phyloP scores from a whole-genome alignment of 2,113 vertebrate species.

The Cyanoramphus novaezelandiae region DNA sequence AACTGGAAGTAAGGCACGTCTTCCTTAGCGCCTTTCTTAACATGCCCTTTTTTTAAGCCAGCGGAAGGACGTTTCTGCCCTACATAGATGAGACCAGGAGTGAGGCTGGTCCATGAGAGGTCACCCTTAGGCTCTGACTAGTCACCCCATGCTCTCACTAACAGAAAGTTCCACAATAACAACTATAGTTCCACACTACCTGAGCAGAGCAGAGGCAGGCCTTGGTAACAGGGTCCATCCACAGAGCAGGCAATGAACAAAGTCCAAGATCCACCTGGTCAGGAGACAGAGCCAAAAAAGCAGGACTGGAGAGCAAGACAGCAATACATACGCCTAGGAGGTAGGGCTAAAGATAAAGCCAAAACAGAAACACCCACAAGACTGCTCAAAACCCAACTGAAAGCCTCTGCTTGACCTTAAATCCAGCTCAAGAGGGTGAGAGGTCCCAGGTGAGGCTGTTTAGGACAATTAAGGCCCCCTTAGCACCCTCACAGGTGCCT shows the following conservation, averaged over 20 bases:
- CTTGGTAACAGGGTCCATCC: not conserved
- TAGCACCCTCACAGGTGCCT: not conserved
- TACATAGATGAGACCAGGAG: not conserved
- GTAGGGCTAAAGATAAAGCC: not conserved
- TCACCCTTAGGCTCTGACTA: not conserved
- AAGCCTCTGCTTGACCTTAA: not conserved
- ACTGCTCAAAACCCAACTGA: not conserved
- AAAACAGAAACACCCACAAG: not conserved
- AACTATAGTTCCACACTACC: not conserved
- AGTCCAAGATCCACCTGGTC: not conserved
- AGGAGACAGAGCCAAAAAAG: not conserved
- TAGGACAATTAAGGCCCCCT: not conserved
- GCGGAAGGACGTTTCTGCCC: not conserved
- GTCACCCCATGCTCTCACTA: not conserved
- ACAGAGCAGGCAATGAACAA: not conserved
- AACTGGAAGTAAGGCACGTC: not conserved
- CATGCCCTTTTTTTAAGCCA: not conserved
- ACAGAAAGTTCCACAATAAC: not conserved
- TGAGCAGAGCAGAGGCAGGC: not conserved
- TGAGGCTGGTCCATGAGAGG: not conserved
- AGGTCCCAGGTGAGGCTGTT: not conserved
- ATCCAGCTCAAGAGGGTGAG: not conserved
- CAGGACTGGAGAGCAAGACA: not conserved
- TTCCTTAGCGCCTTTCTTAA: not conserved
- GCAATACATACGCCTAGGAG: fast-evolving